A percentile compares a stretch with the other conserved stretches of the same genome.
Evolutionary conservation across 2,797 vertebrate species (phyloP).

Genomic region (Propithecus perrieri): DNA sequence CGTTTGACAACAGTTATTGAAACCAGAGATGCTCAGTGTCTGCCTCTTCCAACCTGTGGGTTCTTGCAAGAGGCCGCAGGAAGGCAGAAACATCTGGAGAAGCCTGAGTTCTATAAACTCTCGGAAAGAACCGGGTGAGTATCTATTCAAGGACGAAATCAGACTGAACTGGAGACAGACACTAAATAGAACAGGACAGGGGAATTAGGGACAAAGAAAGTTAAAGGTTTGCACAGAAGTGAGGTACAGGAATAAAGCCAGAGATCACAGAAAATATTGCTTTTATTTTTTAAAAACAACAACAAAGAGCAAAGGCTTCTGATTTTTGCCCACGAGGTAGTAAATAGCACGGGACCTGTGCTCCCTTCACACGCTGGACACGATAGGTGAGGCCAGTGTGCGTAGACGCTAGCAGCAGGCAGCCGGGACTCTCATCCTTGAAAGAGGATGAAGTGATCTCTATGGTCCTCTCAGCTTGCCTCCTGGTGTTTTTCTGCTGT

Average conservation of each 20-base stretch:
- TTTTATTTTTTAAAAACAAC: not conserved
- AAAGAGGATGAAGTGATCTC: not conserved
- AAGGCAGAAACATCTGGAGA: not conserved
- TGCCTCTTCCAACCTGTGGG: rapidly evolving
- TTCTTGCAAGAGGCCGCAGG: not conserved
- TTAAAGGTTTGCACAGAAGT: not conserved
- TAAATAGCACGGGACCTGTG: not conserved
- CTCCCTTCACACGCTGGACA: not conserved
- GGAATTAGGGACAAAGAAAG: not conserved
- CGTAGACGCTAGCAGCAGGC: not conserved
- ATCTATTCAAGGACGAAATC: not conserved
- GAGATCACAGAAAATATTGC: not conserved
- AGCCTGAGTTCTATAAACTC: not conserved
- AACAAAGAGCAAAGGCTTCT: not conserved
- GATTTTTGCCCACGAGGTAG: not conserved
- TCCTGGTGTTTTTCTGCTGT: not conserved
- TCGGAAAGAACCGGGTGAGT: not conserved
- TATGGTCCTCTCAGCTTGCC: not conserved
- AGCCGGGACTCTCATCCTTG: not conserved
- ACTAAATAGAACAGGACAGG: not conserved
- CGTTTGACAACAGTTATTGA: not conserved
- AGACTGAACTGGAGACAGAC: not conserved
- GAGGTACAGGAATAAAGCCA: not conserved
- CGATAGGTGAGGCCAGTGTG: not conserved
- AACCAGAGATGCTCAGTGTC: not conserved